Base-by-base conservation (phyloP, 1,140 invertebrate genomes). In the Campodea augens region DNA sequence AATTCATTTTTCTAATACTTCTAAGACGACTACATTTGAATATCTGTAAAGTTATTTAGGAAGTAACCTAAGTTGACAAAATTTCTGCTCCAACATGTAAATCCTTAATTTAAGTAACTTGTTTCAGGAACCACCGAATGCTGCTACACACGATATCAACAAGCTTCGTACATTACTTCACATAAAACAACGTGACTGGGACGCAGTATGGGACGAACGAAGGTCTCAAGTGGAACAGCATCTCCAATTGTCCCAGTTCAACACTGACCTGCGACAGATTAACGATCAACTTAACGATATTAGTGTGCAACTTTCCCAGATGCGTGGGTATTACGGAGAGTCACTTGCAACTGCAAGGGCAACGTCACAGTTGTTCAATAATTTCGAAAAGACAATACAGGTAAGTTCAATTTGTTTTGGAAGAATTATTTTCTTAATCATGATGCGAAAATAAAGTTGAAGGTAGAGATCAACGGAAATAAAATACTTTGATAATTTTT, bases 321-420 rank as follows among this genome's bases (percentile, higher is more conserved):
- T 78, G 52, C 69, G 70, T 57, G 72, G 71, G 41, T 72, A 77
- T 60, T 78, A 74, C 58, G 77, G 79, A 13, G 79, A 83, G 54
- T 81, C 76, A 53, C 59, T 81, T 45, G 63, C 69, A 7, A 67
- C 74, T 25, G 78, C 78, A 1, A 74, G 72, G 58, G 70, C 74
- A 38, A 77, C 75, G 43, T 76, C 78, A 7, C 63, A 72, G 43
- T 74, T 77, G 36, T 87, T 84, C 57, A 66, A 68, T 39, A 74
- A 82, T 50, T 86, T 87, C 59, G 78, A 86, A 62, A 75, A 75
- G 62, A 85, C 80, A 39, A 74, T 86, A 51, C 66, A 75, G 65
- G 81, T 84, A 65, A 68, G 59, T 64, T 12, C 45, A 25, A 19
- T 15, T 18, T 19, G 37, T 49, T 40, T 22, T 18, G 10, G 10